These are phyloP conservation scores for Hylaeus volcanicus DNA, from an alignment of 1,140 invertebrate genomes.

Conservation along the genomic window DNA sequence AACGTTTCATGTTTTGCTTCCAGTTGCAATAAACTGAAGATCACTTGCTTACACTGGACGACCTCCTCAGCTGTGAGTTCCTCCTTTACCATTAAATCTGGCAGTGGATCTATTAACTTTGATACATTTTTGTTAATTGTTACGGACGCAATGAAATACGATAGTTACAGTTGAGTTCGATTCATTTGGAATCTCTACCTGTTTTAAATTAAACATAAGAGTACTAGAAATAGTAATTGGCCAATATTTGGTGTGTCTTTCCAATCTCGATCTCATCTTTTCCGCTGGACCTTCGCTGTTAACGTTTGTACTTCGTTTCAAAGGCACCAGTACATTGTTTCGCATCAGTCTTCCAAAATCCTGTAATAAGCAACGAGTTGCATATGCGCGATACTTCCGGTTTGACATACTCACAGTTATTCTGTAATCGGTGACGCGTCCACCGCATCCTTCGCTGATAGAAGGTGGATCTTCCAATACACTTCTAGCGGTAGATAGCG, in stretches of 20 bases:
- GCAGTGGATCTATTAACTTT: constrained; percentile 91
- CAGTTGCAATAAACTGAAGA: constrained; percentile 90
- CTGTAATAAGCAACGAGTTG: constrained; percentile 74
- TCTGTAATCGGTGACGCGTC: constrained; percentile 95
- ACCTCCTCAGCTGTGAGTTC: constrained; percentile 92
- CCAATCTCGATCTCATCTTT: constrained; percentile 86
- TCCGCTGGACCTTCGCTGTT: constrained; percentile 80
- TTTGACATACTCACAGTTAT: constrained; percentile 79
- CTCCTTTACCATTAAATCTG: constrained; percentile 90
- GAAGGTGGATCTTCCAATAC: constrained; percentile 97
- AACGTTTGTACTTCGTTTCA: constrained; percentile 78
- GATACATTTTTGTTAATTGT: constrained; percentile 3
- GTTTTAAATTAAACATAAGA: constrained; percentile 92
- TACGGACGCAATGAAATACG: not conserved
- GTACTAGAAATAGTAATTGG: constrained; percentile 95
- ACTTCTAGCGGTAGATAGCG: constrained; percentile 90
- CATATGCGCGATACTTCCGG: not conserved
- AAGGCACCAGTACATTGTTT: constrained; percentile 89
- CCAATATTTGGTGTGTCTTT: constrained; percentile 93
- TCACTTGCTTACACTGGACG: constrained; percentile 92
- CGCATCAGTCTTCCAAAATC: constrained; percentile 95
- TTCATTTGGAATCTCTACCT: constrained; percentile 79
- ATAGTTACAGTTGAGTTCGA: constrained; percentile 20
- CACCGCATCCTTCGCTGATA: constrained; percentile 95
- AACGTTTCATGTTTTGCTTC: constrained; percentile 92